Conservation (phyloP, 2,888 invertebrate species). For the Kryphioiulus occultus region DNA sequence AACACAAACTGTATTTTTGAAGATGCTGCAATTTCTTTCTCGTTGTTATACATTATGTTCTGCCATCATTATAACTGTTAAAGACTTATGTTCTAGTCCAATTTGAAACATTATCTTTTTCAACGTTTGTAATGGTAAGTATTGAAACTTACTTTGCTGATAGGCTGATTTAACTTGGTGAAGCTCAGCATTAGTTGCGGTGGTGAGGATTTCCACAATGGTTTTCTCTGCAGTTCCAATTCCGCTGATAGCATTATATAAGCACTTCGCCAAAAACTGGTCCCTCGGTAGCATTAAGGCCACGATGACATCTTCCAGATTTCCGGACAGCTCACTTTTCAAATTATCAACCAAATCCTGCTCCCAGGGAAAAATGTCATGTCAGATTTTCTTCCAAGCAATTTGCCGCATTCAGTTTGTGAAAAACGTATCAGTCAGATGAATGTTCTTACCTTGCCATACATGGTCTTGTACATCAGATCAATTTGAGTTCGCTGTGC, state of each 20-base stretch:
- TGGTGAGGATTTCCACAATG: slow-evolving; percentile 87
- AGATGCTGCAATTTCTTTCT: too few relatives aligned
- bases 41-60: too few relatives aligned
- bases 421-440: too few relatives aligned
- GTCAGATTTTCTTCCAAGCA: too few relatives aligned
- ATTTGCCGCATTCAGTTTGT: too few relatives aligned
- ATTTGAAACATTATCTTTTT: too few relatives aligned
- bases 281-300: slow-evolving; percentile 85
- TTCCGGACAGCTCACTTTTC: slow-evolving; percentile 87
- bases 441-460: slow-evolving; percentile 74
- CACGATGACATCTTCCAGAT: slow-evolving; percentile 82
- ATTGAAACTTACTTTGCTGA: slow-evolving; percentile 72
- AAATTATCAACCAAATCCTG: slow-evolving; percentile 80
- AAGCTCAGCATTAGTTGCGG: slow-evolving; percentile 84
- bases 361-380: not conserved
- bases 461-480: slow-evolving; percentile 82
- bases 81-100: too few relatives aligned
- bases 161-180: slow-evolving; percentile 80
- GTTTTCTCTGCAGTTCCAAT: slow-evolving; percentile 82
- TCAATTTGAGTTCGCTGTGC: slow-evolving; percentile 85
- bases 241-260: slow-evolving; percentile 82
- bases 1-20: too few relatives aligned
- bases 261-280: slow-evolving; percentile 82
- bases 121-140: too few relatives aligned
- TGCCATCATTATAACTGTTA: too few relatives aligned